Evolutionary conservation across 2,113 vertebrate genomes (phyloP).

Genomic region (Alethe castanea): DNA sequence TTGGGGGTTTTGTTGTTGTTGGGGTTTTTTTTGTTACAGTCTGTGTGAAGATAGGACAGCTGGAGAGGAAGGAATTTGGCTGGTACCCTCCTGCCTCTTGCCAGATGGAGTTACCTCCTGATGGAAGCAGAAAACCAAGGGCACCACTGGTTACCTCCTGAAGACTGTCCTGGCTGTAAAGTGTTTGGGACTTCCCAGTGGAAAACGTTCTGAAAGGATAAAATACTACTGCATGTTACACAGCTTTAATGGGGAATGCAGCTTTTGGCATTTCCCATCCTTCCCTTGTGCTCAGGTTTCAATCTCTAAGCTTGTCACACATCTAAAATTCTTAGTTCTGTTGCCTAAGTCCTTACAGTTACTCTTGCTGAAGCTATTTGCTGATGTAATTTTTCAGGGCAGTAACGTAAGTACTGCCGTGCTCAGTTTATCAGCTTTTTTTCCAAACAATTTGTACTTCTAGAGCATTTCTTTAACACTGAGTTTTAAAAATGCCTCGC

Average conservation of each 20-base stretch:
- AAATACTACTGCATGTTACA: not conserved
- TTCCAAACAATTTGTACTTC: not conserved
- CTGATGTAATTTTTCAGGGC: not conserved
- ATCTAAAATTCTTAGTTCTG: not conserved
- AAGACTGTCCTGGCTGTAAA: not conserved
- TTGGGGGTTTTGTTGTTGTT: not conserved
- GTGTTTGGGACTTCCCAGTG: not conserved
- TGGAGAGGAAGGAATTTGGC: not conserved
- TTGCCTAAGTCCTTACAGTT: not conserved
- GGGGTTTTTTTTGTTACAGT: not conserved
- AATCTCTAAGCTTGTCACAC: not conserved
- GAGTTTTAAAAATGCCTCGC: not conserved
- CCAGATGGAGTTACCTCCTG: not conserved
- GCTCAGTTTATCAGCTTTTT: not conserved
- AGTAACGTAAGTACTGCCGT: fast-evolving
- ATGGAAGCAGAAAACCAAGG: not conserved
- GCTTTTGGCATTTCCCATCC: not conserved
- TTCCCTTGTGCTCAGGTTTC: not conserved
- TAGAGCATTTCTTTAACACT: not conserved
- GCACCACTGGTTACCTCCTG: not conserved
- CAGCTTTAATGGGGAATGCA: not conserved
- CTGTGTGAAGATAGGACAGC: not conserved
- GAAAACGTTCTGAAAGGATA: not conserved
- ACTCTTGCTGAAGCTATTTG: not conserved
- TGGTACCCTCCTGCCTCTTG: not conserved